Base-by-base conservation (phyloP, 2,797 vertebrate genomes). In the Percopsis omiscomaycus region DNA sequence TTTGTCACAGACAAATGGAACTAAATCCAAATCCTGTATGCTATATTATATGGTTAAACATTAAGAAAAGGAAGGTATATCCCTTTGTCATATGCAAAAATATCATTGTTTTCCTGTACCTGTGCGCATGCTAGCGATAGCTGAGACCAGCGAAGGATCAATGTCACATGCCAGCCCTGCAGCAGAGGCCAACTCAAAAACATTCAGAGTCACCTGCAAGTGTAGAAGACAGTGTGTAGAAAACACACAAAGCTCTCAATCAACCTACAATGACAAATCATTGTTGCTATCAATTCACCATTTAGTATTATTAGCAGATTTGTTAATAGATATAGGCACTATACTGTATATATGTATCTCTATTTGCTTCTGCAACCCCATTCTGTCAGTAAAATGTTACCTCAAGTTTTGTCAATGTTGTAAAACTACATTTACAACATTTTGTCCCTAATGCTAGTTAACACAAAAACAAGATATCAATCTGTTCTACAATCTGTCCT, bases 121-220 rank as follows among this genome's bases (percentile, higher is more conserved):
- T 81, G 92, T 89, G 62, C 93, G 94, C 92, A 90, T 89, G 42
- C 76, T 93, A 27, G 81, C 64, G 0, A 98, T 88, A 1, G 96
- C 94, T 1, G 85, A 15, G 4, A 96, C 95, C 2, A 99, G 88
- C 1, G 90, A 89, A 0, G 96, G 95, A 64, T 98, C 95, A 0
- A 98, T 93, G 37, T 95, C 90, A 13, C 96, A 99, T n/a, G 77
- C 71, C 53, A 96, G 68, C 1, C 97, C 97, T 0, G 95, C 94
- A 0, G 94, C 92, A 3, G 95, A 93, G 0, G 95, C 94, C 89
- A 99, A 71, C 81, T 97, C 95, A 32, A 93, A 98, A 64, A 98
- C 79, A 49, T 85, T 91, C 55, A 98, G 78, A 3, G 94, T 93
- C 79, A 94, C 92, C 96, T 98, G 84, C 10, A 68, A 65, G 37